phyloP scores from a whole-genome alignment of 2,113 vertebrate species.

The Sceloporus undulatus region DNA sequence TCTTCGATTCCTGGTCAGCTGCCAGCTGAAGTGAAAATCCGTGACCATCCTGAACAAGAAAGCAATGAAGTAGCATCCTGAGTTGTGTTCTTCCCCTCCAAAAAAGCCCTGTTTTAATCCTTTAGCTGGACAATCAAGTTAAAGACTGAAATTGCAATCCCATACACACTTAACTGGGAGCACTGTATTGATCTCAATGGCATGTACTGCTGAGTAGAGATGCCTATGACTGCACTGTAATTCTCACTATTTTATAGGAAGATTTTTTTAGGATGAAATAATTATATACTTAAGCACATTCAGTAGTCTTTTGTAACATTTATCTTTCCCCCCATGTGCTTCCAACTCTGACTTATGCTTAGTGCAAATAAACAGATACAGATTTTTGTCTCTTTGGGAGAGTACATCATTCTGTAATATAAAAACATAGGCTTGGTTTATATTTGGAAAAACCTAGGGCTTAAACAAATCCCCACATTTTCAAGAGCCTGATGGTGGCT shows the following conservation, averaged over 20 bases:
- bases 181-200: not conserved
- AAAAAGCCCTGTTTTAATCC: not conserved
- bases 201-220: too few relatives aligned
- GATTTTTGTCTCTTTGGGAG: not conserved
- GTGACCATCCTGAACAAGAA: not conserved
- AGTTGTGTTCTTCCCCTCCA: not conserved
- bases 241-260: not conserved
- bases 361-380: not conserved
- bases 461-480: not conserved
- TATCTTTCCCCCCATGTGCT: not conserved
- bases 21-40: constrained; percentile 63
- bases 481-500: not conserved
- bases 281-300: not conserved
- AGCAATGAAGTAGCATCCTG: not conserved
- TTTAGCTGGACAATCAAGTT: constrained; percentile 7
- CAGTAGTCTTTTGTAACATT: not conserved
- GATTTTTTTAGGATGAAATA: not conserved
- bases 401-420: not conserved
- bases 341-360: not conserved
- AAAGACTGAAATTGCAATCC: not conserved
- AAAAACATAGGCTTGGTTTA: not conserved
- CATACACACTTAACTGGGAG: not conserved
- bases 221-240: not conserved
- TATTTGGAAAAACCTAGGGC: not conserved
- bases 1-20: constrained; percentile 89